Evolutionary conservation across 2,797 vertebrate species (phyloP).

Genomic region (Crypturellus tataupa): DNA sequence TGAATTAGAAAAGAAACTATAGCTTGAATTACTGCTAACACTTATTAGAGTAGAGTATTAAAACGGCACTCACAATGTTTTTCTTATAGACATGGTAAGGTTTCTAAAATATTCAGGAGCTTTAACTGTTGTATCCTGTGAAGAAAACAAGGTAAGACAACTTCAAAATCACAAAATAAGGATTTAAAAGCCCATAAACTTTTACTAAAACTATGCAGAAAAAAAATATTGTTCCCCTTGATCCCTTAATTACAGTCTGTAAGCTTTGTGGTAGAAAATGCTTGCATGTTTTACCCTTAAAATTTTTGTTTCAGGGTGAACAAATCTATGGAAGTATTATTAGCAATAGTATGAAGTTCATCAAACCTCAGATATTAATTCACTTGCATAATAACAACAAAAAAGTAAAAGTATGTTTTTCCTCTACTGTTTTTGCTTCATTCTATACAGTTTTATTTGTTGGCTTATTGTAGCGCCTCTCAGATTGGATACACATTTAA

Average conservation of each 20-base stretch:
- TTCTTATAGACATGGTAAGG: neutral
- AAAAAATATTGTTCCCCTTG: neutral
- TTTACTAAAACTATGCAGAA: neutral
- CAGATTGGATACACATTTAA: neutral
- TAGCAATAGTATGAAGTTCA: neutral
- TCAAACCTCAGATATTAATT: neutral
- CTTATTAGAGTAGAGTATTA: neutral
- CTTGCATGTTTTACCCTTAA: neutral
- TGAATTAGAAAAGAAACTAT: neutral
- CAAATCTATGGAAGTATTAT: neutral
- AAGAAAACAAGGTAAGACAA: neutral
- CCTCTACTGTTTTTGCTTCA: neutral
- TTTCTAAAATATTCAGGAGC: neutral
- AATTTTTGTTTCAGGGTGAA: neutral
- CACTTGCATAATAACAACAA: neutral
- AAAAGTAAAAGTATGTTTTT: neutral
- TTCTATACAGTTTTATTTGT: neutral
- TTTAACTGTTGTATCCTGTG: neutral
- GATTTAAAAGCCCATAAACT: neutral
- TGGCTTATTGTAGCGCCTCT: neutral
- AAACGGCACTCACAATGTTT: neutral
- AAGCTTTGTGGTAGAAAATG: neutral
- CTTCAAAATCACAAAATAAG: neutral
- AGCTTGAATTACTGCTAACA: neutral
- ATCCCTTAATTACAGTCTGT: neutral